Conservation (phyloP, 2,113 vertebrate genomes). For the Phoxinus phoxinus region DNA sequence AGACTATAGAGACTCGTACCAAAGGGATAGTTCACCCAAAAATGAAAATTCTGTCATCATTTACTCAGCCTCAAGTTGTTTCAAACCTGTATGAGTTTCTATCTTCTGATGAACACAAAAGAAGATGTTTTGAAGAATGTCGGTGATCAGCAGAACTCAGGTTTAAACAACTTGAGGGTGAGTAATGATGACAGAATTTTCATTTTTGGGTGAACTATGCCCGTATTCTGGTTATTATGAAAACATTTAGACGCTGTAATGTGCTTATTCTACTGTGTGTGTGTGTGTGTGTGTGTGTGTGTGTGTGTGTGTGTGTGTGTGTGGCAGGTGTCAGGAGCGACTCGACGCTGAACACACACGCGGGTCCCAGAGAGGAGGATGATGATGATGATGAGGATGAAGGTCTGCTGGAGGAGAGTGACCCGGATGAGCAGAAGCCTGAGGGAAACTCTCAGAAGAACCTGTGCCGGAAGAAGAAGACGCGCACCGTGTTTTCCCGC, state of each 20-base stretch:
- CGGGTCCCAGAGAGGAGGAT: slow-evolving; percentile 79
- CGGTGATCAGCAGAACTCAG: too few species aligned
- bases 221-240: neutral
- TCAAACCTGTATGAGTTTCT: too few species aligned
- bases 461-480: slow-evolving; percentile 95
- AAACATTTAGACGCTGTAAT: neutral
- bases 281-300: neutral
- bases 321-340: slow-evolving; percentile 68
- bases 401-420: slow-evolving; percentile 88
- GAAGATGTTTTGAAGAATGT: too few species aligned
- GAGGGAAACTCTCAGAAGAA: slow-evolving; percentile 87
- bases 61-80: too few species aligned
- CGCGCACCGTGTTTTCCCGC: slow-evolving; percentile 94
- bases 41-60: too few species aligned
- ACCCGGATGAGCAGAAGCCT: slow-evolving; percentile 85
- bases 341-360: slow-evolving; percentile 69
- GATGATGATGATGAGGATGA: slow-evolving; percentile 86
- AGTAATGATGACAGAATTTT: too few species aligned
- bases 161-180: too few species aligned
- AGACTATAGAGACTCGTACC: too few species aligned
- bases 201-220: too few species aligned
- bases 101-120: too few species aligned
- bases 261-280: neutral
- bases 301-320: slow-evolving; percentile 12
- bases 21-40: too few species aligned